These are phyloP conservation scores for Eira barbara DNA, from an alignment of 2,113 vertebrate genomes.

Conservation along the genomic window DNA sequence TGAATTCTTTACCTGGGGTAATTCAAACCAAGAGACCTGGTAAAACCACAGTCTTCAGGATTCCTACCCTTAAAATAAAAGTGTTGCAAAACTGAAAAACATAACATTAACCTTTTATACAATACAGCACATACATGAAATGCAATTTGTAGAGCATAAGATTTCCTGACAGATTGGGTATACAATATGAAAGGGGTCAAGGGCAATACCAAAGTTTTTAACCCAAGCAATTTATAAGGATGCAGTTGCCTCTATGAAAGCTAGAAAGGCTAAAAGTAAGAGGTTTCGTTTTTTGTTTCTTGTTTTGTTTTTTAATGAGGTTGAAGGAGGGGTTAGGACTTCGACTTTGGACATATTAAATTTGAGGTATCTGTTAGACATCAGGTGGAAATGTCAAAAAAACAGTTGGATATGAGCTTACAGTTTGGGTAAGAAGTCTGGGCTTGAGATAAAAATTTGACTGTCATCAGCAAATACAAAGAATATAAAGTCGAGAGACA, in stretches of 20 bases:
- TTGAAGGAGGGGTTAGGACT: not conserved
- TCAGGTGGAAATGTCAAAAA: not conserved
- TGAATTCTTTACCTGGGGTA: not conserved
- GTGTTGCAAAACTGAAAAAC: not conserved
- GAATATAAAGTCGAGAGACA: not conserved
- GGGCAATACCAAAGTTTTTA: not conserved
- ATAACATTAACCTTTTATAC: not conserved
- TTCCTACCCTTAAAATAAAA: not conserved
- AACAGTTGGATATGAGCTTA: not conserved
- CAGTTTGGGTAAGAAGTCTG: not conserved
- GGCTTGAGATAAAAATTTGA: not conserved
- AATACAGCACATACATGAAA: not conserved
- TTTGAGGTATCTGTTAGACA: not conserved
- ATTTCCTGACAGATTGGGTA: not conserved
- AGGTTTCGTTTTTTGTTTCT: not conserved
- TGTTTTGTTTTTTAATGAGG: not conserved
- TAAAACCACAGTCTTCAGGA: not conserved
- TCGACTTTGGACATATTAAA: not conserved
- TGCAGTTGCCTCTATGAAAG: not conserved
- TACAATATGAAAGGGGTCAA: not conserved
- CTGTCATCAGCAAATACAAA: not conserved
- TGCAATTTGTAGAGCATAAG: not conserved
- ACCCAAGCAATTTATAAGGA: not conserved
- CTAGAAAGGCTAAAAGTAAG: not conserved
- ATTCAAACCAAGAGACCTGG: not conserved